These are phyloP conservation scores for Brachylomia viminalis DNA, from an alignment of 2,888 invertebrate genomes.

Conservation along the genomic window DNA sequence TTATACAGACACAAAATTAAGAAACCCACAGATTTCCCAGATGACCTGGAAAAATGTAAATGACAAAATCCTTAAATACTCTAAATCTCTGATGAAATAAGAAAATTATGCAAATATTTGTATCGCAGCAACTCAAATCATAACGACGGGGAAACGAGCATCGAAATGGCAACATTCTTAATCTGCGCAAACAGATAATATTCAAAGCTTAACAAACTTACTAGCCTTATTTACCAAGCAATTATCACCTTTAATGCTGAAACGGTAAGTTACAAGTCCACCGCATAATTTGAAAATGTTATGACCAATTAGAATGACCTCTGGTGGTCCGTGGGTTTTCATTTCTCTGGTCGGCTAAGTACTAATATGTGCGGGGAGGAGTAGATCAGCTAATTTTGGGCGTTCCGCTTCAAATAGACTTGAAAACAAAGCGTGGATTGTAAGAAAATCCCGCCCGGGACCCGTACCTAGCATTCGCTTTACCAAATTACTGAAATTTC, in stretches of 20 bases:
- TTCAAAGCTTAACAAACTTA: slow-evolving; percentile 71
- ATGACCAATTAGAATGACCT: slow-evolving; percentile 77
- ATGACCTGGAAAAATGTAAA: slow-evolving; percentile 37
- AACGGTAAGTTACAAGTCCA: slow-evolving; percentile 69
- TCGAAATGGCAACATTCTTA: slow-evolving; percentile 79
- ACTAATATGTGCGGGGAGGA: slow-evolving; percentile 43
- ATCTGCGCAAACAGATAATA: slow-evolving; percentile 82
- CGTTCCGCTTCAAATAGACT: slow-evolving; percentile 80
- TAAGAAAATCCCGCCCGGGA: slow-evolving; percentile 88
- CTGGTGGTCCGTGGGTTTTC: slow-evolving; percentile 59
- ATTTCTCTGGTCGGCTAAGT: slow-evolving; percentile 48
- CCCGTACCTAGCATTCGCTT: slow-evolving; percentile 89
- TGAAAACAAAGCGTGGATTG: slow-evolving; percentile 88
- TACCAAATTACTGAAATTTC: slow-evolving; percentile 90
- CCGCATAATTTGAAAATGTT: slow-evolving; percentile 67
- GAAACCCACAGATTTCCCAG: slow-evolving; percentile 47
- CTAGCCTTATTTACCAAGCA: slow-evolving; percentile 58
- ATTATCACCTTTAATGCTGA: slow-evolving; percentile 74
- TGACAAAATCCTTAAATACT: slow-evolving; percentile 50
- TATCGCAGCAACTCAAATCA: slow-evolving; percentile 65
- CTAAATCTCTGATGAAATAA: slow-evolving; percentile 56
- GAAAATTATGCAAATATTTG: slow-evolving; percentile 66
- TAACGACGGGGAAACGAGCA: slow-evolving; percentile 77
- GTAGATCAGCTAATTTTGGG: slow-evolving; percentile 71
- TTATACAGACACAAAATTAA: background rate